Base-by-base conservation (phyloP, 1,140 invertebrate genomes). In the Galleria mellonella region DNA sequence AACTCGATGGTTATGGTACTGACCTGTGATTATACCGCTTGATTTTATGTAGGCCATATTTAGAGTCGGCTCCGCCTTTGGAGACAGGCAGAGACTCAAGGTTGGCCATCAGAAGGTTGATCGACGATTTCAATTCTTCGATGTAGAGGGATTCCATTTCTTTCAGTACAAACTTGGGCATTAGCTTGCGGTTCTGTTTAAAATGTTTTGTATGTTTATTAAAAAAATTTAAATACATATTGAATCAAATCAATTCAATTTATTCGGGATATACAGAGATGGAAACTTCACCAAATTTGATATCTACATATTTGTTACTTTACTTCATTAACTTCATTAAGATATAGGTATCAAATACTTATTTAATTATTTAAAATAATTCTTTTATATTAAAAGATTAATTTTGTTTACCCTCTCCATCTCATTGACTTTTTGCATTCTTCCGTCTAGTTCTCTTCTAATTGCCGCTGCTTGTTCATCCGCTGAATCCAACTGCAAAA, bases 401-500 rank as follows among this genome's bases (percentile, higher is more conserved):
- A 15, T 15, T 8, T 14, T 10, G 0, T 32, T 79, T 89, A 97
- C 97, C 90, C 93, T 96, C 86, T 98, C 96, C 95, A 99, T 98
- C 88, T 98, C 96, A 68, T 96, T 93, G 28, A 98, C 95, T 83
- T 94, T 94, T 75, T 99, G 97, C 88, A 99, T 94, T 86, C 98
- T 90, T 49, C 97, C 97, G 87, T 99, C 98, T 51, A 99, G 88
- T 89, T 99, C 98, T 87, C 98, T 91, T 82, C 98, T 90, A 68
- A 99, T 99, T 32, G 98, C 98, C 14, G 98, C 98, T 57, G 98
- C 98, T 88, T 99, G 98, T 83, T 99, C 98, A 88, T 99, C 98
- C 45, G 96, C 95, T 74, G 98, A 99, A 79, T 99, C 98, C 87
- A 99, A 89, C 96, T 98, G 51, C 15, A 41, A 60, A 36, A 13